These are phyloP conservation scores for Catagonus wagneri DNA, from an alignment of 2,113 vertebrate species.

Conservation along the genomic window DNA sequence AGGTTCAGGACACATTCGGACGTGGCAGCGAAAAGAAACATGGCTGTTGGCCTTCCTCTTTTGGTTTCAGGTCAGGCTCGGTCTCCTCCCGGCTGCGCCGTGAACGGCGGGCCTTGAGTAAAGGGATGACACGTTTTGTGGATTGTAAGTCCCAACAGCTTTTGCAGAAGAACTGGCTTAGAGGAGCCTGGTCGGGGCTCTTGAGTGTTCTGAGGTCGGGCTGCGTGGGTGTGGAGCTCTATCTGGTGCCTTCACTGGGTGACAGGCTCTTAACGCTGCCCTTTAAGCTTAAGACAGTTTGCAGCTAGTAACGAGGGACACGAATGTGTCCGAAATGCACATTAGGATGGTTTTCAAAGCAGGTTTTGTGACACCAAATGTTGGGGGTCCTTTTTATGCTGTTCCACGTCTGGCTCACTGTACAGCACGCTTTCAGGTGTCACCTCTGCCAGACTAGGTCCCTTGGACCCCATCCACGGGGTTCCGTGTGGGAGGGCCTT, in stretches of 20 bases:
- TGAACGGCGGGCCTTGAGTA: neutral
- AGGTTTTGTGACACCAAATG: neutral
- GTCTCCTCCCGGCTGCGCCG: neutral
- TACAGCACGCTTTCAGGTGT: neutral
- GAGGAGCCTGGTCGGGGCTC: neutral
- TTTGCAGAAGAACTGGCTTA: neutral
- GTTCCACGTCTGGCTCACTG: neutral
- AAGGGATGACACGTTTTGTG: neutral
- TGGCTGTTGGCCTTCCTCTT: neutral
- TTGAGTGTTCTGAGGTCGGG: accelerated
- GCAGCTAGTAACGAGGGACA: no score
- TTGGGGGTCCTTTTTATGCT: neutral
- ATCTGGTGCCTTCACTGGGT: no score
- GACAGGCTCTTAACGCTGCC: no score
- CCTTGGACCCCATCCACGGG: accelerated
- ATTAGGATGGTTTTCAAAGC: neutral
- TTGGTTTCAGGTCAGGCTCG: accelerated
- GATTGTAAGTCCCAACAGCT: neutral
- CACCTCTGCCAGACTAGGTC: no score
- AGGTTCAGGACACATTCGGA: no score
- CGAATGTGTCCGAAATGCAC: neutral
- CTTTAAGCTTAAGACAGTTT: no score
- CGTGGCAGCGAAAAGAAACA: no score
- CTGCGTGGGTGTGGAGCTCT: no score
- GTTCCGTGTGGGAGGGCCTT: accelerated